A percentile compares a stretch with the other conserved stretches of the same genome.
Evolutionary conservation across 2,797 vertebrate genomes (phyloP).

Genomic region (Sebastes cheni): DNA sequence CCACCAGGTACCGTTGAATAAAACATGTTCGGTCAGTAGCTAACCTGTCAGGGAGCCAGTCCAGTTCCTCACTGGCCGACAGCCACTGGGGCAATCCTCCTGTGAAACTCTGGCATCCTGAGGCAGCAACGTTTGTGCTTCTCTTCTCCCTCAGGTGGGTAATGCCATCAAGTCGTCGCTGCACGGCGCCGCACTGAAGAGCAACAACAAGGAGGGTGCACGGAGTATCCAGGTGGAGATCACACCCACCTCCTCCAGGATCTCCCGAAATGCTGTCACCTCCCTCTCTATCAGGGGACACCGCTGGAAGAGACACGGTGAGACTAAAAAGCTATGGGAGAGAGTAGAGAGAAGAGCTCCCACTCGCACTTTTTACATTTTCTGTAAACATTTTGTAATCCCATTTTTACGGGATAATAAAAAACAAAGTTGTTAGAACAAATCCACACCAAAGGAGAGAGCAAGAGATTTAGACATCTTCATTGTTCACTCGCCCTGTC

Average conservation of each 20-base stretch:
- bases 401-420: neutral
- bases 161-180: conserved; percentile 97
- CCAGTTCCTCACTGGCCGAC: neutral
- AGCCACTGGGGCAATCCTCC: neutral
- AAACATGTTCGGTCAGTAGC: neutral
- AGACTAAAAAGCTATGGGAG: conserved; percentile 54
- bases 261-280: conserved; percentile 98
- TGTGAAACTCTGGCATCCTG: neutral
- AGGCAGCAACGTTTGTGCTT: neutral
- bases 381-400: neutral
- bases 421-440: neutral
- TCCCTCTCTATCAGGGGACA: conserved; percentile 98
- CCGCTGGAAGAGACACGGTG: conserved; percentile 98
- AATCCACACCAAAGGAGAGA: conserved; percentile 40
- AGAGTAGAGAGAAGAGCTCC: neutral
- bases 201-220: conserved; percentile 91
- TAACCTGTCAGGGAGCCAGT: neutral
- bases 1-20: neutral
- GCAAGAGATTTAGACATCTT: conserved; percentile 13
- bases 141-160: conserved; percentile 85
- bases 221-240: conserved; percentile 98
- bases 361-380: too few relatives aligned
- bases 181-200: conserved; percentile 90
- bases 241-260: conserved; percentile 94
- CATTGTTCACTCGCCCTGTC: conserved; percentile 2